Conservation (phyloP, 2,113 vertebrate species). For the Parus major region DNA sequence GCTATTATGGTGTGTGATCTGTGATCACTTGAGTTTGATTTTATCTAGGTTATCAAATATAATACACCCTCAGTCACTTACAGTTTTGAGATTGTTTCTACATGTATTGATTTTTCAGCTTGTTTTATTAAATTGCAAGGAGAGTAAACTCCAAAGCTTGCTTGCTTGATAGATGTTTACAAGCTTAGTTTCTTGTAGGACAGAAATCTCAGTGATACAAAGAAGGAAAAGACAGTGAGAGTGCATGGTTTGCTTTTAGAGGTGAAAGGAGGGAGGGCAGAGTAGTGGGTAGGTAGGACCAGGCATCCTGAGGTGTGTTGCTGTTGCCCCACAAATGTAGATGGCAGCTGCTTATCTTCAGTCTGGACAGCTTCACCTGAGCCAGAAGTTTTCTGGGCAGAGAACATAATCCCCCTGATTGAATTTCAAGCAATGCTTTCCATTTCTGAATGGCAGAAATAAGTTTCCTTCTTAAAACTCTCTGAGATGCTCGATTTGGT, state of each 20-base stretch:
- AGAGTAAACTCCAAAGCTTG: constrained; percentile 26
- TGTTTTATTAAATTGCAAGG: constrained; percentile 45
- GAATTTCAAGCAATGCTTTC: not conserved
- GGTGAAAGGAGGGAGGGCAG: not conserved
- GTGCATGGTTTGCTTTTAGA: not conserved
- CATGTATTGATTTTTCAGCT: constrained; percentile 38
- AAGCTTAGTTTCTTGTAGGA: not conserved
- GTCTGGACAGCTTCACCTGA: not conserved
- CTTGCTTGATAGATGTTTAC: constrained; percentile 38
- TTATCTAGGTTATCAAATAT: not conserved
- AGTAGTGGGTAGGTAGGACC: not conserved
- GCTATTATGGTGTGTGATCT: constrained; percentile 38
- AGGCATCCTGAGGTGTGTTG: not conserved
- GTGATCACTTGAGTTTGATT: constrained; percentile 44
- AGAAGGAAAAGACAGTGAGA: constrained; percentile 8
- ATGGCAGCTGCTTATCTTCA: not conserved
- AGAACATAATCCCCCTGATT: not conserved
- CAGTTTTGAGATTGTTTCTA: constrained; percentile 39
- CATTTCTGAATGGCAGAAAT: not conserved
- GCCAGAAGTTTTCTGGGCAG: not conserved
- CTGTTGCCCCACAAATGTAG: not conserved
- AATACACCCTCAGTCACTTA: not conserved
- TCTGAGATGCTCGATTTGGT: not conserved
- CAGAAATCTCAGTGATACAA: not conserved
- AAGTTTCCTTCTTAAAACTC: not conserved